A percentile compares a stretch with the other conserved stretches of the same genome.
phyloP scores from a whole-genome alignment of 2,113 vertebrate genomes.

The Anas platyrhynchos region DNA sequence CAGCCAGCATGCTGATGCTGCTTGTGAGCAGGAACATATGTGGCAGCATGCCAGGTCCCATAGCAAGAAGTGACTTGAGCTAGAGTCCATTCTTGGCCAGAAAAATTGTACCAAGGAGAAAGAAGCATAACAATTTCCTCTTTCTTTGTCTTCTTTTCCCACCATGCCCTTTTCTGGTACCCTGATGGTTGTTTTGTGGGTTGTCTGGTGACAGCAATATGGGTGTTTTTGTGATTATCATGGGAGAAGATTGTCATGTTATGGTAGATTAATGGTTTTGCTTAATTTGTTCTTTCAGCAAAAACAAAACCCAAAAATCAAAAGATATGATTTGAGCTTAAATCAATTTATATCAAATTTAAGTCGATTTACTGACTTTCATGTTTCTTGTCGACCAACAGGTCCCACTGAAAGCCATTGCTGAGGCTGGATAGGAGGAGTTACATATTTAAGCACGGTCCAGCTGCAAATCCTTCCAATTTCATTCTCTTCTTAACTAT shows the following conservation, averaged over 20 bases:
- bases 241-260: not conserved
- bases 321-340: not conserved
- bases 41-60: not conserved
- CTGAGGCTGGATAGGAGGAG: not conserved
- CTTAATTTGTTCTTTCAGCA: not conserved
- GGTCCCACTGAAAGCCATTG: not conserved
- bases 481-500: not conserved
- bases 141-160: not conserved
- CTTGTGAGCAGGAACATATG: not conserved
- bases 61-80: not conserved
- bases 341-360: not conserved
- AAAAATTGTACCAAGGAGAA: not conserved
- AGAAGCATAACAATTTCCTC: not conserved
- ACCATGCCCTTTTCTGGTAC: not conserved
- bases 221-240: not conserved
- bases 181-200: not conserved
- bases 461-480: not conserved
- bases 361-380: not conserved
- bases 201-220: not conserved
- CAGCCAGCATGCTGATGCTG: not conserved
- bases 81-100: not conserved
- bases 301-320: not conserved
- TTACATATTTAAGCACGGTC: not conserved
- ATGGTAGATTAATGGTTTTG: not conserved
- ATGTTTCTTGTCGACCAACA: not conserved